Percentiles rank a stretch among this genome's conserved stretches.
These are phyloP conservation scores for Batillaria attramentaria DNA, from an alignment of 1,140 invertebrate genomes.

Conservation along the genomic window DNA sequence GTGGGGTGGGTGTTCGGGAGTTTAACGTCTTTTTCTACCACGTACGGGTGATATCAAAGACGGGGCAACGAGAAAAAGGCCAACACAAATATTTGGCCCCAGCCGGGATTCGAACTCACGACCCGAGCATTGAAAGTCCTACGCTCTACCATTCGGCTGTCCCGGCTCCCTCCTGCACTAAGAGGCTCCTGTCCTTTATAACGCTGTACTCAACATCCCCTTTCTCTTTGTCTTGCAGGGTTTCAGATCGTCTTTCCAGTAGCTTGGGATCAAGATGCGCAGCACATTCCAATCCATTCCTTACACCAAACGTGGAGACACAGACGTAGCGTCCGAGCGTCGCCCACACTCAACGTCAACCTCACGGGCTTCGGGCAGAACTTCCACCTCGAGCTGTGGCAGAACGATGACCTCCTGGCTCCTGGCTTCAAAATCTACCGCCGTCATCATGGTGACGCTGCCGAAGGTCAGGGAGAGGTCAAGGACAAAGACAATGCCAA, in stretches of 20 bases:
- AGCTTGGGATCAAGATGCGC: slow-evolving; percentile 33
- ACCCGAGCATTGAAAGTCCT: too few relatives aligned
- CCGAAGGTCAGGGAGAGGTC: slow-evolving; percentile 4
- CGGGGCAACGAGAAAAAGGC: too few relatives aligned
- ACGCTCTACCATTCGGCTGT: too few relatives aligned
- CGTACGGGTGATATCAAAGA: too few relatives aligned
- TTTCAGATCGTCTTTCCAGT: slow-evolving; percentile 45
- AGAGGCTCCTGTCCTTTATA: too few relatives aligned
- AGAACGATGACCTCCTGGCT: slow-evolving; percentile 49
- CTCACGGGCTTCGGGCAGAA: slow-evolving; percentile 43
- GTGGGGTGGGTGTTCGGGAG: too few relatives aligned
- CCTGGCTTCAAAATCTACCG: slow-evolving; percentile 55
- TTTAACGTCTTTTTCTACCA: too few relatives aligned
- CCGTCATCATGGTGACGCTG: slow-evolving; percentile 7
- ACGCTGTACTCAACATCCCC: too few relatives aligned
- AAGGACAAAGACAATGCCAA: neutral
- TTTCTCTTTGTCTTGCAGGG: slow-evolving; percentile 44
- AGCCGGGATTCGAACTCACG: too few relatives aligned
- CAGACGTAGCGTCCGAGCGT: slow-evolving; percentile 7
- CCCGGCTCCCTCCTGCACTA: too few relatives aligned
- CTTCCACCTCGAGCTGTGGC: slow-evolving; percentile 50
- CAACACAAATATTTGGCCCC: too few relatives aligned
- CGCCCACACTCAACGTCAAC: slow-evolving; percentile 39
- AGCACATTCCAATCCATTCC: slow-evolving; percentile 34
- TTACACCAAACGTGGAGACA: slow-evolving; percentile 15